These are phyloP conservation scores for Tachycineta bicolor DNA, from an alignment of 2,113 vertebrate species.

Conservation along the genomic window DNA sequence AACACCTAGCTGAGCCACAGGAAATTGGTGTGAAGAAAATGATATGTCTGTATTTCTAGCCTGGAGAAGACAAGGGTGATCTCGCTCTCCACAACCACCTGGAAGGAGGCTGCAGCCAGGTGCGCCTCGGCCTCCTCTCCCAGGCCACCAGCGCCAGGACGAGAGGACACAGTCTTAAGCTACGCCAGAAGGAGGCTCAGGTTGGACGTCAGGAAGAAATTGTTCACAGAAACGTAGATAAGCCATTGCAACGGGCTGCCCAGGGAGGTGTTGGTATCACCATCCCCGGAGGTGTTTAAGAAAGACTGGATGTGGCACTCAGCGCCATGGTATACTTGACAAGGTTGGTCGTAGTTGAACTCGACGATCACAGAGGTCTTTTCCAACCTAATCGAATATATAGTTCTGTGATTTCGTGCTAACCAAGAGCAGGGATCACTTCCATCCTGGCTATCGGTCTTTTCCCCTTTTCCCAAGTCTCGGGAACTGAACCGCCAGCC, in stretches of 20 bases:
- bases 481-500: accelerated
- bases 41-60: not conserved
- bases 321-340: not conserved
- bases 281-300: no score
- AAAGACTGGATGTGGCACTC: not conserved
- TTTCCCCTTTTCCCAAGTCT: no score
- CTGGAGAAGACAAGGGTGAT: not conserved
- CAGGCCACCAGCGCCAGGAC: accelerated
- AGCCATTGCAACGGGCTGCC: not conserved
- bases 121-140: not conserved
- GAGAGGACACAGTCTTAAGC: accelerated
- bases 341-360: no score
- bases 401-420: not conserved
- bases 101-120: not conserved
- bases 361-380: no score
- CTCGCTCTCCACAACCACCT: accelerated
- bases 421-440: no score
- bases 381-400: accelerated
- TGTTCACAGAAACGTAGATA: not conserved
- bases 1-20: not conserved
- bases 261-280: not conserved
- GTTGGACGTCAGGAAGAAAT: no score
- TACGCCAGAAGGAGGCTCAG: no score
- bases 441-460: accelerated
- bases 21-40: not conserved